These are phyloP conservation scores for Varanus komodoensis DNA, from an alignment of 2,113 vertebrate genomes.

Conservation along the genomic window DNA sequence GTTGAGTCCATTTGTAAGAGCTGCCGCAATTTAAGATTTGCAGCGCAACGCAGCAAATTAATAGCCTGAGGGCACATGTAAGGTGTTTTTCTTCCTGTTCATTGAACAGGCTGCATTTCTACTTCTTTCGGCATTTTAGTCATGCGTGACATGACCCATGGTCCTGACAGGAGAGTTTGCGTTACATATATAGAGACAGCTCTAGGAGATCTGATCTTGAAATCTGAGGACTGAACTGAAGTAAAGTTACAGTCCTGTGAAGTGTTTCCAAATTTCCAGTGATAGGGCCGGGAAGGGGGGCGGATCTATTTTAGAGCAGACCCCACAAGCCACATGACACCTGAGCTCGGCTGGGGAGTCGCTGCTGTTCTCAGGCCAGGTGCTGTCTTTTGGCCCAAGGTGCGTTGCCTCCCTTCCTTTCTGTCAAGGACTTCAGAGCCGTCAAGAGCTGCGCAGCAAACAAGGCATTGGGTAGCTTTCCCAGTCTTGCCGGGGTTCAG, in stretches of 20 bases:
- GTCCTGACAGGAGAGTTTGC: slow-evolving; percentile 34
- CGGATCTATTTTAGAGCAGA: not conserved
- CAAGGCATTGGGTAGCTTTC: not conserved
- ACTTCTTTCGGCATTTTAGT: not conserved
- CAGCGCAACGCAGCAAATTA: not conserved
- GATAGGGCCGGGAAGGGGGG: not conserved
- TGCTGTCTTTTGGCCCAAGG: not conserved
- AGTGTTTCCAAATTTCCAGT: not conserved
- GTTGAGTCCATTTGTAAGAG: slow-evolving; percentile 44
- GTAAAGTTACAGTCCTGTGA: slow-evolving; percentile 22
- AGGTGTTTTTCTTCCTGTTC: not conserved
- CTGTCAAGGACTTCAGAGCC: not conserved
- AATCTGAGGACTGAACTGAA: slow-evolving; percentile 20
- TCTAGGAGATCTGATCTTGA: slow-evolving; percentile 30
- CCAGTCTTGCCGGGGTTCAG: not conserved
- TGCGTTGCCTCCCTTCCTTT: not conserved
- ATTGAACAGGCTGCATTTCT: slow-evolving; percentile 14
- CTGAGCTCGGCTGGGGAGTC: not conserved
- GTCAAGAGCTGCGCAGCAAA: too few relatives aligned
- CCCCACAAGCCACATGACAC: not conserved
- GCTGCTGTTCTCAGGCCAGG: not conserved
- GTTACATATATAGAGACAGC: not conserved
- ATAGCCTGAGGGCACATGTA: not conserved
- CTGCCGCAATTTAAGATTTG: slow-evolving; percentile 22
- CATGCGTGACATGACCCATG: not conserved